A percentile compares a stretch with the other conserved stretches of the same genome.
Conservation (phyloP, 2,888 invertebrate genomes). For the Thecocarcelia acutangulata region DNA sequence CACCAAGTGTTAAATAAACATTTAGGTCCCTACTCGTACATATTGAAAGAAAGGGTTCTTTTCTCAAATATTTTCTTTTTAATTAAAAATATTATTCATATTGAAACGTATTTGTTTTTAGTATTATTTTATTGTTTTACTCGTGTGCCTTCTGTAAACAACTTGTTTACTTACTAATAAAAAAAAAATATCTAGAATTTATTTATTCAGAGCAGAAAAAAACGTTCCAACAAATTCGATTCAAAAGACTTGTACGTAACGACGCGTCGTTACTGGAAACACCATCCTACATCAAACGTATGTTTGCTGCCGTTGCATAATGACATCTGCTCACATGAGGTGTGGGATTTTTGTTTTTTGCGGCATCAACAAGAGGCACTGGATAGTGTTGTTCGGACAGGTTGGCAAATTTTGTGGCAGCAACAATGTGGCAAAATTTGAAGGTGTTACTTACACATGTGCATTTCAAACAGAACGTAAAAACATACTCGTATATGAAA, state of each 20-base stretch:
- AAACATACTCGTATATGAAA: neutral
- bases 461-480: neutral
- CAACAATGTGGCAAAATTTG: conserved; percentile 63
- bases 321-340: conserved; percentile 20
- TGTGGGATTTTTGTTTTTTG: conserved; percentile 9
- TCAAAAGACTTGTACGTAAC: neutral
- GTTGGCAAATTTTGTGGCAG: conserved; percentile 58
- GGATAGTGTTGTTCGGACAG: conserved; percentile 46
- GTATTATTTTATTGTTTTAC: too few species aligned
- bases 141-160: too few species aligned
- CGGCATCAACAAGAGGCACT: conserved; percentile 22
- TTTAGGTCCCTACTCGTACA: too few species aligned
- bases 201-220: too few species aligned
- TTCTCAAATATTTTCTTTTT: too few species aligned
- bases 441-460: conserved; percentile 46
- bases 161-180: too few species aligned
- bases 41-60: too few species aligned
- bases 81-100: too few species aligned
- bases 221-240: neutral
- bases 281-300: conserved; percentile 9
- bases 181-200: too few species aligned
- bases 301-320: conserved; percentile 44
- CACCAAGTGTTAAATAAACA: too few species aligned
- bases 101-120: too few species aligned
- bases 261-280: neutral